Percentiles rank a stretch among this genome's conserved stretches.
Conservation (phyloP, 2,797 vertebrate species). For the Gambelia wislizenii region DNA sequence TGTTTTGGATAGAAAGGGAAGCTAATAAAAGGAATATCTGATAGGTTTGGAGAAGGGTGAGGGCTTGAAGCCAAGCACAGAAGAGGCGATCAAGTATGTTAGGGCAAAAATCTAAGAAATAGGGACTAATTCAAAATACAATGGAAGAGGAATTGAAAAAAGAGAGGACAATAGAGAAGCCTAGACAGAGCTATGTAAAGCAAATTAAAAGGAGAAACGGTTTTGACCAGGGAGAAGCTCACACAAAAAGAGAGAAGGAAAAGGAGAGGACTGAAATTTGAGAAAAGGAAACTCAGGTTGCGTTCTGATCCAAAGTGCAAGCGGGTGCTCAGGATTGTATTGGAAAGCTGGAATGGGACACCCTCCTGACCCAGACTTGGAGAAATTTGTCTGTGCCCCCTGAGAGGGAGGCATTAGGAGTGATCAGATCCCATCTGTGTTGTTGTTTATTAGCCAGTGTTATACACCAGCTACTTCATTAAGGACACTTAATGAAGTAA, state of each 20-base stretch:
- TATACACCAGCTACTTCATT: too few relatives aligned
- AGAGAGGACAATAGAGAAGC: background rate
- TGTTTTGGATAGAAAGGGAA: background rate
- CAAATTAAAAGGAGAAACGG: background rate
- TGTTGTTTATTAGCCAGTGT: too few relatives aligned
- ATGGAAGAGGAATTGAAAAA: background rate
- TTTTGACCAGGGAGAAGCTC: background rate
- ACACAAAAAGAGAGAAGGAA: background rate
- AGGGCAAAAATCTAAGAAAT: background rate
- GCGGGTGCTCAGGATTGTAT: background rate
- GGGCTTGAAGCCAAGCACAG: background rate
- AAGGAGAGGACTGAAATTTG: background rate
- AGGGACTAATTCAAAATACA: constrained; percentile 1
- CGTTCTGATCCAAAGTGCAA: background rate
- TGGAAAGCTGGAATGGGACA: background rate
- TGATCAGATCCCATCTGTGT: background rate
- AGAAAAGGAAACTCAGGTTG: background rate
- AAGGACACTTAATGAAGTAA: too few relatives aligned
- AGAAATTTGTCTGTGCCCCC: background rate
- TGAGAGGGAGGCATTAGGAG: too few relatives aligned
- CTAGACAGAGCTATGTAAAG: background rate
- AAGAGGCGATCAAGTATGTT: background rate
- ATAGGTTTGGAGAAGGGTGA: background rate
- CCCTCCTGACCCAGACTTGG: background rate
- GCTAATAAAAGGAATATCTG: background rate